A percentile compares a stretch with the other conserved stretches of the same genome.
phyloP scores from a whole-genome alignment of 2,797 vertebrate species.

The Chelmon rostratus region DNA sequence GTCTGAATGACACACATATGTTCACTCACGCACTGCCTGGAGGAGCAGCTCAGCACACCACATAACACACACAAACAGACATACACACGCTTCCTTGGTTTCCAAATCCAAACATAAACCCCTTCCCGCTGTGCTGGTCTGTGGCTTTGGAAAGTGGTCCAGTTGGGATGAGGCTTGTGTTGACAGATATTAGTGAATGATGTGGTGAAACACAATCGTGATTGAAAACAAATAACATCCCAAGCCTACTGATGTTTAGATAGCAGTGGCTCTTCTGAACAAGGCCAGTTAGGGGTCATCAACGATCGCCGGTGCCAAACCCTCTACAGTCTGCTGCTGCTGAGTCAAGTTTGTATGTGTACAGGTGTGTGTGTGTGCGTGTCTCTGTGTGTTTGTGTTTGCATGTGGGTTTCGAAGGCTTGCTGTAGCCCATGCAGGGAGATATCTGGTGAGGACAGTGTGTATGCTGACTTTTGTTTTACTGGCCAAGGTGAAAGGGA shows the following conservation, averaged over 20 bases:
- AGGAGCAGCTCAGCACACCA: not conserved
- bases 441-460: constrained; percentile 28
- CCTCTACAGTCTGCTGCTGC: constrained; percentile 27
- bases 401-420: not conserved
- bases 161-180: constrained; percentile 24
- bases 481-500: constrained; percentile 37
- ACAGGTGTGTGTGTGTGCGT: not conserved
- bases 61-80: not conserved
- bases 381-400: constrained; percentile 14
- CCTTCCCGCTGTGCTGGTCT: not conserved
- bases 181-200: constrained; percentile 47
- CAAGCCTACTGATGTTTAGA: constrained; percentile 36
- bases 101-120: constrained; percentile 7
- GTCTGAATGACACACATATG: not conserved
- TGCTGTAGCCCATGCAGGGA: constrained; percentile 19
- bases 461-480: constrained; percentile 49
- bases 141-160: constrained; percentile 21
- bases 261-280: constrained; percentile 18
- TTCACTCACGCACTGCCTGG: not conserved
- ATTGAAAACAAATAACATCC: constrained; percentile 51
- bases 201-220: constrained; percentile 42
- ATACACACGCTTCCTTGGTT: not conserved
- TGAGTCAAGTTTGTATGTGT: constrained; percentile 37
- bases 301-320: constrained; percentile 10
- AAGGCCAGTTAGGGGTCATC: constrained; percentile 34